These are phyloP conservation scores for Sebastes fasciatus DNA, from an alignment of 2,113 vertebrate genomes.

Conservation along the genomic window DNA sequence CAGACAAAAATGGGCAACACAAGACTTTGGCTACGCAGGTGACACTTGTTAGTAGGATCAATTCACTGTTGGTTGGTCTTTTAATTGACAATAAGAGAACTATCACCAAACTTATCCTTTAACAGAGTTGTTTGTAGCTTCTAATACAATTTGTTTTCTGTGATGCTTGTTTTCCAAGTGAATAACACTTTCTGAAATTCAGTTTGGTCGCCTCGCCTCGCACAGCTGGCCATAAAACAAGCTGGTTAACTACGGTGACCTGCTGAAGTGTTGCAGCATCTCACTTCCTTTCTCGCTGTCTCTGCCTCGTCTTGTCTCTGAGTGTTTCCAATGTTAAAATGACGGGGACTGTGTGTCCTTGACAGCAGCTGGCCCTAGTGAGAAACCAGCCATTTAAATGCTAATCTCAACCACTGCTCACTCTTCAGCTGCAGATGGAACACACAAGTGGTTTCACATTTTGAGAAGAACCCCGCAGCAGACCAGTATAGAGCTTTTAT, in stretches of 20 bases:
- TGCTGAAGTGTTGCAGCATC: conserved; percentile 8
- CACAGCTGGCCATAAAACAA: conserved; percentile 23
- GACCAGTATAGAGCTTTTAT: conserved; percentile 38
- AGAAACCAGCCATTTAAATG: conserved; percentile 77
- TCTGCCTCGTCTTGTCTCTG: conserved; percentile 14
- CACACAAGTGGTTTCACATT: conserved; percentile 63
- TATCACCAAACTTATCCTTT: neutral
- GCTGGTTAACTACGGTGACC: conserved; percentile 4
- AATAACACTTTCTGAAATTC: neutral
- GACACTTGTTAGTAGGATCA: no score
- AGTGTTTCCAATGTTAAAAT: conserved; percentile 52
- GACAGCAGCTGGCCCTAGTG: conserved; percentile 74
- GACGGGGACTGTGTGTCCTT: conserved; percentile 73
- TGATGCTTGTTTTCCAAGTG: neutral
- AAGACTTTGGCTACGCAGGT: neutral
- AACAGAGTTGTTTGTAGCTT: neutral
- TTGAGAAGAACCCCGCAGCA: conserved; percentile 11
- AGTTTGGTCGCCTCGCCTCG: neutral
- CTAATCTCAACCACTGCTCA: conserved; percentile 74
- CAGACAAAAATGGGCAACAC: neutral
- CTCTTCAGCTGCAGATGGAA: conserved; percentile 65
- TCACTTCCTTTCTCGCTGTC: conserved; percentile 31
- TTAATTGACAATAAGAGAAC: neutral
- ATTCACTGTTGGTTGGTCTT: neutral
- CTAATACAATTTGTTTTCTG: no score